Evolutionary conservation across 2,113 vertebrate species (phyloP).

Genomic region (Bombycilla garrulus): DNA sequence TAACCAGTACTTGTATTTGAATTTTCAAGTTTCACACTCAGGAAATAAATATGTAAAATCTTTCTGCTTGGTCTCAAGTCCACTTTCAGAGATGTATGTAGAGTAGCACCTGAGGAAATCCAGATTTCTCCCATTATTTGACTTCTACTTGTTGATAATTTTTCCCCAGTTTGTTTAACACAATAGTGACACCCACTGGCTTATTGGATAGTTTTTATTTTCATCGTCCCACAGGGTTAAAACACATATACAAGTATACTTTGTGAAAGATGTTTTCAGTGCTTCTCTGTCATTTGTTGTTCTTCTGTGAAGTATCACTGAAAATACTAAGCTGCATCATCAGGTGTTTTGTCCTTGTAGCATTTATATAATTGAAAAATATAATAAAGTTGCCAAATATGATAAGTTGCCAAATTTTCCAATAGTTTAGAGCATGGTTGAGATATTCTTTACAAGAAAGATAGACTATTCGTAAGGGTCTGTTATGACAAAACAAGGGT

Average conservation of each 20-base stretch:
- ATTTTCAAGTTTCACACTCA: neutral
- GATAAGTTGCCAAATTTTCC: neutral
- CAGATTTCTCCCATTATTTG: neutral
- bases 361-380: neutral
- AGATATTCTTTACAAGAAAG: neutral
- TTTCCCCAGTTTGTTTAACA: neutral
- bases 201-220: neutral
- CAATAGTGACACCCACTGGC: slow-evolving; percentile 57
- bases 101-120: neutral
- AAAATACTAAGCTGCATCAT: neutral
- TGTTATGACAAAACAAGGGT: neutral
- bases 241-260: neutral
- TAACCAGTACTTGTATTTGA: neutral
- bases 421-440: neutral
- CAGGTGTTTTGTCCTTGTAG: neutral
- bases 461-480: neutral
- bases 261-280: neutral
- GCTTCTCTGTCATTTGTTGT: neutral
- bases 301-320: neutral
- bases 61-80: neutral
- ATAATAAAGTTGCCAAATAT: neutral
- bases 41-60: neutral
- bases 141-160: neutral
- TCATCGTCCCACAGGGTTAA: neutral
- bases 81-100: neutral